Evolutionary conservation across 2,113 vertebrate species (phyloP), one percentile per base, ranked within the genome.

Genomic region (Pantherophis guttatus): DNA sequence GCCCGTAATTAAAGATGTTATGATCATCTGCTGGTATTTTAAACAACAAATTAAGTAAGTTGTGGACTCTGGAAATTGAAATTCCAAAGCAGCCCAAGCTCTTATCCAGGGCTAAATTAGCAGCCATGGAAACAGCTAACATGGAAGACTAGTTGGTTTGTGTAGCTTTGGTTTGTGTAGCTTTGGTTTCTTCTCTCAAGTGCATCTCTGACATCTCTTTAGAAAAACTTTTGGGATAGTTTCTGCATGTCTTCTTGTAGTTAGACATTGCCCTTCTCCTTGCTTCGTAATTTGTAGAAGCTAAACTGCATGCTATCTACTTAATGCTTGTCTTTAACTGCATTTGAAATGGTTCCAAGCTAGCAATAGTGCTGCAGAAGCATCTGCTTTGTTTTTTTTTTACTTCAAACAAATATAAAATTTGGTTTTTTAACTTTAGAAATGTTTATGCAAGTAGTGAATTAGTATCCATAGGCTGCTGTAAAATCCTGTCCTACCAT

Each of bases 281-380:
- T 53, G 44, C 3, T 65, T 39, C 24, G 1, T 33, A 7, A 65
- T 88, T 62, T 33, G 12, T n/a, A 88, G 29, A 52, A 33, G 23
- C 21, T 9, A 15, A 29, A 2, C 48, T 33, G 44, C 86, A 52
- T 29, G 44, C 10, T n/a, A 21, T 54, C 58, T 13, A 29, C 39
- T 55, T 86, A 91, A 33, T n/a, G 26, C 2, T 57, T 44, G 19
- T 29, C 48, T 62, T 87, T 50, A 75, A 6, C 8, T 7, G 26
- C 2, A 92, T 62, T 26, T 62, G 29, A 87, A 92, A 87, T 93
- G 88, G 93, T 87, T 54, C 93, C 86, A 26, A 55, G 88, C 54
- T 95, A 81, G 75, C 91, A 17, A 11, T 12, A 59, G 3, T 3
- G 29, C 9, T 87, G 95, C n/a, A 87, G 87, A 62, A 95, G 91